Conservation (phyloP, 2,113 vertebrate species). For the Panurus biarmicus region DNA sequence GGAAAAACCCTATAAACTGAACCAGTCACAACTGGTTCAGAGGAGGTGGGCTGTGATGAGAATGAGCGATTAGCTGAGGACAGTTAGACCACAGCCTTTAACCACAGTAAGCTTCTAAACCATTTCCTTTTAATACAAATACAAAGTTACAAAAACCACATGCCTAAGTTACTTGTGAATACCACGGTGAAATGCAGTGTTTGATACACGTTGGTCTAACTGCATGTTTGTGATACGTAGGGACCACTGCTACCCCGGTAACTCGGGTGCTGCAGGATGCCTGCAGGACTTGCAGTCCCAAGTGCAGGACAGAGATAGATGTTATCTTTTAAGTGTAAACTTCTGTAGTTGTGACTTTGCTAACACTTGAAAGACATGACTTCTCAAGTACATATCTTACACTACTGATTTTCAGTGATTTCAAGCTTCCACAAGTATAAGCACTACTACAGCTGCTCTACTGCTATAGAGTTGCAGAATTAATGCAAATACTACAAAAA, state of each 20-base stretch:
- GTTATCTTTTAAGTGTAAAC: background rate
- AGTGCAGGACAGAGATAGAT: background rate
- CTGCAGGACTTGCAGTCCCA: background rate
- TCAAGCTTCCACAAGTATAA: background rate
- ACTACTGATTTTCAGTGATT: background rate
- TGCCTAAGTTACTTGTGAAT: background rate
- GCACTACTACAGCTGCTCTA: background rate
- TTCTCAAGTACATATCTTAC: background rate
- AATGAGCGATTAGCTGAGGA: background rate
- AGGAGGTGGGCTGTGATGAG: background rate
- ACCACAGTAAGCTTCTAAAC: background rate
- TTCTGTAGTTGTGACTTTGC: background rate
- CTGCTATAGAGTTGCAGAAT: background rate
- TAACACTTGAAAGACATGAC: background rate
- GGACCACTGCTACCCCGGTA: background rate
- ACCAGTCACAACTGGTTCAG: background rate
- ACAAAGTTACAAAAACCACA: background rate
- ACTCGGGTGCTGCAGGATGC: background rate
- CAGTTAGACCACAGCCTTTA: constrained; percentile 66
- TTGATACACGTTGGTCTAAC: background rate
- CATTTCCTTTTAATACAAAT: constrained; percentile 13
- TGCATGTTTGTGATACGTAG: background rate
- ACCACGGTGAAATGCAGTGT: background rate
- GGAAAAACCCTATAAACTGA: constrained; percentile 50
- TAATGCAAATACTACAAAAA: background rate